A percentile compares a stretch with the other conserved stretches of the same genome.
These are phyloP conservation scores for Coilia nasus DNA, from an alignment of 2,797 vertebrate genomes.

Conservation along the genomic window DNA sequence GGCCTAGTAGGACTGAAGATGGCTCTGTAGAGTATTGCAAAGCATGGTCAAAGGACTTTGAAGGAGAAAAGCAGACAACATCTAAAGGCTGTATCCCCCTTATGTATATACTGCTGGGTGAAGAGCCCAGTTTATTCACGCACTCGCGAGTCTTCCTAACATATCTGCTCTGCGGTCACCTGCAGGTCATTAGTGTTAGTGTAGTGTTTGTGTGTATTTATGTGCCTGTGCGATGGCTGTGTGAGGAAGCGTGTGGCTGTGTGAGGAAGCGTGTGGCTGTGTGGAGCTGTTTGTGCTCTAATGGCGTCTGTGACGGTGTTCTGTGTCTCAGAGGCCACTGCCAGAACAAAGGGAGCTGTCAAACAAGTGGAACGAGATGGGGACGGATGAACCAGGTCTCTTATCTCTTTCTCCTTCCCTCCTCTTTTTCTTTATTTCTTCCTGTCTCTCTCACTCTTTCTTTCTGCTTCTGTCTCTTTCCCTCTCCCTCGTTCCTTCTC, in stretches of 20 bases:
- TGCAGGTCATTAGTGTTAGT: neutral
- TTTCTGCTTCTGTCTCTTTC: too few species aligned
- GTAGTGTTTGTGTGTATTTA: too few species aligned
- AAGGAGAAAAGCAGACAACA: too few species aligned
- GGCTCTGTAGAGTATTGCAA: too few species aligned
- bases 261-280: neutral
- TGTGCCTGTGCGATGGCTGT: neutral
- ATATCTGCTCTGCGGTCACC: neutral
- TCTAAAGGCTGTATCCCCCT: too few species aligned
- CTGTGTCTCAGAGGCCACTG: constrained; percentile 79
- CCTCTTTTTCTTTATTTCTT: neutral
- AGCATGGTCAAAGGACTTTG: too few species aligned
- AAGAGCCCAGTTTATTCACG: neutral
- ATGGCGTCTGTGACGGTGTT: neutral
- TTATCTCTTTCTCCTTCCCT: constrained; percentile 29
- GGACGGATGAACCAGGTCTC: constrained; percentile 96
- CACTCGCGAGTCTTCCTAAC: neutral
- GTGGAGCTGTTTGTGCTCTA: neutral
- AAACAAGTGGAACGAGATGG: constrained; percentile 99
- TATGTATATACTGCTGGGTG: too few species aligned
- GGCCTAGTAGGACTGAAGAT: too few species aligned
- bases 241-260: neutral
- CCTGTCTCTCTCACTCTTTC: neutral
- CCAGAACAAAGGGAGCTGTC: constrained; percentile 91
- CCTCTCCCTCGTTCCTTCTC: neutral